Evolutionary conservation across 2,797 vertebrate species (phyloP).

Genomic region (Cygnus olor): DNA sequence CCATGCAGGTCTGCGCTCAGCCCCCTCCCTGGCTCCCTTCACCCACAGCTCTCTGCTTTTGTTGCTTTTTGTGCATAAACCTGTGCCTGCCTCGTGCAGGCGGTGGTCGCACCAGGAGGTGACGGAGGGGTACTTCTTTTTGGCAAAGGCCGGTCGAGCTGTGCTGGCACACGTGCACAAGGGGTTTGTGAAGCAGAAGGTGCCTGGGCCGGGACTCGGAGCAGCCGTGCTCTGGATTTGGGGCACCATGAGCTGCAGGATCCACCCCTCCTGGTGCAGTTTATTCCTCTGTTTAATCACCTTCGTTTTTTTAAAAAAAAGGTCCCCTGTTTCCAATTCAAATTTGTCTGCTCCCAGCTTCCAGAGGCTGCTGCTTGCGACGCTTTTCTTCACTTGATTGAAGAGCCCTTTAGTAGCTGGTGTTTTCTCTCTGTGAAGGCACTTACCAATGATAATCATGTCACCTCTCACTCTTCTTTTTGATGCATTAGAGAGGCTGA

Average conservation of each 20-base stretch:
- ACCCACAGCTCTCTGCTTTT: too few species aligned
- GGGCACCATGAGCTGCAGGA: accelerated
- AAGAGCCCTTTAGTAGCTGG: neutral
- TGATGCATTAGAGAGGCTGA: neutral
- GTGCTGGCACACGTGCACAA: too few species aligned
- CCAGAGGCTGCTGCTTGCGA: neutral
- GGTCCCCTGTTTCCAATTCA: neutral
- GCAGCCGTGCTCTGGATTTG: neutral
- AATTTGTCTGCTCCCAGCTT: neutral
- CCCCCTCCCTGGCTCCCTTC: too few species aligned
- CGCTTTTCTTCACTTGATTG: neutral
- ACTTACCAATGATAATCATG: neutral
- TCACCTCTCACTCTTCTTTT: neutral
- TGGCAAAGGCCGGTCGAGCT: too few species aligned
- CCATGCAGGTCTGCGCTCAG: neutral
- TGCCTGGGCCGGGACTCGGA: neutral
- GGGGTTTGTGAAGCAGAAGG: too few species aligned
- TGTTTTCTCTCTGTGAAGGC: neutral
- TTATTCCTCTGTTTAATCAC: neutral
- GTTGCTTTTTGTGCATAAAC: neutral
- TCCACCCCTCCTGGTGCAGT: accelerated
- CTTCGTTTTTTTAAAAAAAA: neutral
- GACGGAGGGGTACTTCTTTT: too few species aligned
- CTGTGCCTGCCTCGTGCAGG: accelerated
- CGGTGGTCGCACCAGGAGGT: accelerated